These are phyloP conservation scores for Magallana nippona DNA, from an alignment of 2,888 invertebrate species.

Conservation along the genomic window DNA sequence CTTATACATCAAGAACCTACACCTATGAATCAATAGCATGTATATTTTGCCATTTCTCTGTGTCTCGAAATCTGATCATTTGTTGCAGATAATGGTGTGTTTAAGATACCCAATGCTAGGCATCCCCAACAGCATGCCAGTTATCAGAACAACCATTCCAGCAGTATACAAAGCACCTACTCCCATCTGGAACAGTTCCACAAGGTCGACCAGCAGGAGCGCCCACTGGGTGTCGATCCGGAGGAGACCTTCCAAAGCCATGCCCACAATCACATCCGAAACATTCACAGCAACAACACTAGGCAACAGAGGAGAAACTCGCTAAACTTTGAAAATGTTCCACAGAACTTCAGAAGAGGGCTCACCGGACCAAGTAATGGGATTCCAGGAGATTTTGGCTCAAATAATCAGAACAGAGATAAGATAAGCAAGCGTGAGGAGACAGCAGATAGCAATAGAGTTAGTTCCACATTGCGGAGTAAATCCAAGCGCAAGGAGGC, in stretches of 20 bases:
- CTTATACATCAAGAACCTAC: too few relatives aligned
- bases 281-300: conserved; percentile 3
- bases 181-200: conserved; percentile 14
- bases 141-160: background rate
- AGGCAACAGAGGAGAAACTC: conserved; percentile 10
- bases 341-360: background rate
- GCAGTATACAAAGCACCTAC: background rate
- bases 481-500: background rate
- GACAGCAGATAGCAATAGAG: background rate
- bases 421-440: background rate
- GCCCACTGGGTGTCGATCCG: background rate
- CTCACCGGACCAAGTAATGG: background rate
- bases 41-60: background rate
- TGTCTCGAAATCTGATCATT: background rate
- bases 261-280: background rate
- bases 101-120: background rate
- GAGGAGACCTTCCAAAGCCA: background rate
- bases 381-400: background rate
- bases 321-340: background rate
- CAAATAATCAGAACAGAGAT: background rate
- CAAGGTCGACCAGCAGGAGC: conserved; percentile 5
- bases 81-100: background rate
- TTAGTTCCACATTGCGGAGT: background rate
- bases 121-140: background rate
- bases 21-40: too few relatives aligned